These are phyloP conservation scores for Cryptomyrus ogoouensis DNA, from an alignment of 2,113 vertebrate species.

Conservation along the genomic window DNA sequence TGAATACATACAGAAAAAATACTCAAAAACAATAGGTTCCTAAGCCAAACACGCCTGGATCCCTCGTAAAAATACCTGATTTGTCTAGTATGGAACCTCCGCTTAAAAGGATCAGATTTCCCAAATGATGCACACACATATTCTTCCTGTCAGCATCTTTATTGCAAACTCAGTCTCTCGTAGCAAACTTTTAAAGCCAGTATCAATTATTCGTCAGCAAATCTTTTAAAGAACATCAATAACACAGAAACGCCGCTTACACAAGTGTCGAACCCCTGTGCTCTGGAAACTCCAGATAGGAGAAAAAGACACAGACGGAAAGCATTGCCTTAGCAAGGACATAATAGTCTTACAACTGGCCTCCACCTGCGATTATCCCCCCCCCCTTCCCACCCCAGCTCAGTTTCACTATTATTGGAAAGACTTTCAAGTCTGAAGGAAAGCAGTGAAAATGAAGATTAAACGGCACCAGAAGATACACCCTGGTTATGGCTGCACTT, in stretches of 20 bases:
- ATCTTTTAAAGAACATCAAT: not conserved
- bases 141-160: too few relatives aligned
- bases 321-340: not conserved
- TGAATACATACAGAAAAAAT: not conserved
- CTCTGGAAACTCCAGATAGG: not conserved
- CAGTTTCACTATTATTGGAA: not conserved
- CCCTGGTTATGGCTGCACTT: constrained; percentile 41
- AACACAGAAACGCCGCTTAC: not conserved
- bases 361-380: not conserved
- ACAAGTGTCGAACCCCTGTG: too few relatives aligned
- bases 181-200: not conserved
- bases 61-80: too few relatives aligned
- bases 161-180: too few relatives aligned
- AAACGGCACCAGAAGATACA: not conserved
- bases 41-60: not conserved
- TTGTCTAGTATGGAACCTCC: too few relatives aligned
- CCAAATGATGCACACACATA: too few relatives aligned
- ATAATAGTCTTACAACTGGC: not conserved
- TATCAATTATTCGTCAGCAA: not conserved
- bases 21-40: not conserved
- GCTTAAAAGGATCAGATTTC: too few relatives aligned
- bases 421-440: not conserved
- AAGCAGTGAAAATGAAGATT: not conserved
- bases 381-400: not conserved
- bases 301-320: not conserved